A percentile compares a stretch with the other conserved stretches of the same genome.
These are phyloP conservation scores for Lutjanus argentimaculatus DNA, from an alignment of 2,797 vertebrate species.

Conservation along the genomic window DNA sequence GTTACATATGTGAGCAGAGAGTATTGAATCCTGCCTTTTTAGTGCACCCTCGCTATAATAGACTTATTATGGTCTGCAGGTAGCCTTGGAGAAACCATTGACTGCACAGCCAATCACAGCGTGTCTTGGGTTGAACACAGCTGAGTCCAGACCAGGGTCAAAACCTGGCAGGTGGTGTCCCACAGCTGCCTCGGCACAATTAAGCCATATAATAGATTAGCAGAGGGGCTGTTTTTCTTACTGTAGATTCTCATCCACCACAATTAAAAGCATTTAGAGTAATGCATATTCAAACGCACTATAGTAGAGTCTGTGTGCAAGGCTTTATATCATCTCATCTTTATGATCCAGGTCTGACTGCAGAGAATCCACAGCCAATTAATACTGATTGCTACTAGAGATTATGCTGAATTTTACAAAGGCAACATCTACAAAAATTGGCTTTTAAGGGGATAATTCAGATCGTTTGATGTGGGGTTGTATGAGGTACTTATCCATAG, in stretches of 20 bases:
- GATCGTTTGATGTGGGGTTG: too few relatives aligned
- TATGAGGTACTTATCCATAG: too few relatives aligned
- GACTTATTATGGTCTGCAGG: constrained; percentile 54
- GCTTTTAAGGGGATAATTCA: too few relatives aligned
- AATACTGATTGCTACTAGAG: neutral
- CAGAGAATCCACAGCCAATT: constrained; percentile 1
- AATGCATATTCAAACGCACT: neutral
- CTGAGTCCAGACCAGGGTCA: constrained; percentile 64
- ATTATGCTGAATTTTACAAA: neutral
- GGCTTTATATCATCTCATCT: constrained; percentile 9
- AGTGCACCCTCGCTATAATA: constrained; percentile 35
- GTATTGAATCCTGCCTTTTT: constrained; percentile 41
- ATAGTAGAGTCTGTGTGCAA: neutral
- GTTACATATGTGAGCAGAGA: constrained; percentile 30
- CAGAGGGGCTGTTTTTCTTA: constrained; percentile 38
- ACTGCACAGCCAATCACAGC: constrained; percentile 48
- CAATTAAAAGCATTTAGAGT: constrained; percentile 27
- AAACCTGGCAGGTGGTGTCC: constrained; percentile 65
- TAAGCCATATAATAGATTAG: constrained; percentile 43
- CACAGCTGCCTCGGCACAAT: constrained; percentile 62
- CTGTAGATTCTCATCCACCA: constrained; percentile 34
- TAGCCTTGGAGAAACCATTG: constrained; percentile 52
- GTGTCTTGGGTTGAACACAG: constrained; percentile 49
- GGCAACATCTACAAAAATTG: neutral
- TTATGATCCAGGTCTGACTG: neutral